Percentiles rank a stretch among this genome's conserved stretches.
Evolutionary conservation across 2,797 vertebrate genomes (phyloP).

Genomic region (Manis pentadactyla): DNA sequence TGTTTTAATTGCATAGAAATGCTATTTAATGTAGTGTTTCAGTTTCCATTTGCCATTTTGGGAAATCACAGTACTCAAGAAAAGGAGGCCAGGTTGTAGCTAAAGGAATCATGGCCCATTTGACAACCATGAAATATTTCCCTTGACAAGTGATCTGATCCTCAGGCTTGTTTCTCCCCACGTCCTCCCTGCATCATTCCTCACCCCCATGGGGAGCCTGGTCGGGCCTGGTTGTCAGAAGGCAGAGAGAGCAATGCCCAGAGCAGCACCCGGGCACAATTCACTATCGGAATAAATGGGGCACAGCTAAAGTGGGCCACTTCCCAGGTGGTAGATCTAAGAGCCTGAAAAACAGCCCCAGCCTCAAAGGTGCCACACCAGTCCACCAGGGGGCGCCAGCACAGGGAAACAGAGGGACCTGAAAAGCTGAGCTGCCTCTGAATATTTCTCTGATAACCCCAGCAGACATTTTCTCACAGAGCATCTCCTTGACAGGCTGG

Average conservation of each 20-base stretch:
- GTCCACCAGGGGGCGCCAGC: neutral
- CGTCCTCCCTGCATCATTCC: accelerated
- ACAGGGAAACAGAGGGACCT: neutral
- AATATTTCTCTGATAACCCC: neutral
- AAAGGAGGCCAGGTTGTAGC: constrained; percentile 13
- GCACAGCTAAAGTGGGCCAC: neutral
- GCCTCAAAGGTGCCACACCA: accelerated
- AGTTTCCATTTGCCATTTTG: constrained; percentile 70
- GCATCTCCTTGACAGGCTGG: neutral
- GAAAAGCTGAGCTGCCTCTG: neutral
- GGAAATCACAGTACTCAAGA: constrained; percentile 7
- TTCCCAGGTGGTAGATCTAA: neutral
- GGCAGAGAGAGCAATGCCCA: neutral
- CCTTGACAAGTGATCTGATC: neutral
- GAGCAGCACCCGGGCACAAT: neutral
- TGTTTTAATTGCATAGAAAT: constrained; percentile 82
- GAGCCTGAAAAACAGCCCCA: neutral
- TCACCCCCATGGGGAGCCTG: neutral
- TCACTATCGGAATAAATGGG: neutral
- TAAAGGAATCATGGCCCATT: neutral
- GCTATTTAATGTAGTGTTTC: constrained; percentile 83
- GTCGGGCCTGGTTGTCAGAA: neutral
- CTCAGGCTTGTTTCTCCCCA: neutral
- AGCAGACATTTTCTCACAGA: neutral
- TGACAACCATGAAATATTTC: constrained; percentile 14